Evolutionary conservation across 2,797 vertebrate species (phyloP).

Genomic region (Poeciliopsis infans): DNA sequence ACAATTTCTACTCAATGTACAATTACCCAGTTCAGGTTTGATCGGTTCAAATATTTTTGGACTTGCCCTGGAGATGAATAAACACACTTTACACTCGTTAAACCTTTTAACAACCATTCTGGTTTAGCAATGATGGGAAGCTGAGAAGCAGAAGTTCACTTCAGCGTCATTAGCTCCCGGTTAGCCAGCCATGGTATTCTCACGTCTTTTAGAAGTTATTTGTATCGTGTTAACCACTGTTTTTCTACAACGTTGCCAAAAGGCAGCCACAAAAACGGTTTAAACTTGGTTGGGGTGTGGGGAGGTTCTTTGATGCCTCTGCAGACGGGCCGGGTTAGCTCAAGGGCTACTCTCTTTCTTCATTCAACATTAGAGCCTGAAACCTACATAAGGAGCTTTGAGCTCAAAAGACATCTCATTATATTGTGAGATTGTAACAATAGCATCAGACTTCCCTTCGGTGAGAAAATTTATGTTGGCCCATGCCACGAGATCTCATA

Average conservation of each 20-base stretch:
- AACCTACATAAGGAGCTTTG: background rate
- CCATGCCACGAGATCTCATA: slow-evolving; percentile 13
- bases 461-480: background rate
- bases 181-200: background rate
- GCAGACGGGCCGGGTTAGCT: background rate
- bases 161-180: background rate
- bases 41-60: background rate
- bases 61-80: background rate
- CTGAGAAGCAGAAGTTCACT: background rate
- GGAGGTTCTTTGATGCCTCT: background rate
- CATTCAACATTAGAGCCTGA: background rate
- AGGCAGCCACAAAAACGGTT: background rate
- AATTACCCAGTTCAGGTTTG: background rate
- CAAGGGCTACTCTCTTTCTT: background rate
- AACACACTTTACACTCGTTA: background rate
- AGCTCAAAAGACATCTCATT: background rate
- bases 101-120: background rate
- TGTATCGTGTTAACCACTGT: background rate
- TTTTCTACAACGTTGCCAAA: background rate
- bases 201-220: background rate
- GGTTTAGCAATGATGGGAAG: background rate
- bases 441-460: background rate
- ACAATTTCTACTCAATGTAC: background rate
- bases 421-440: background rate
- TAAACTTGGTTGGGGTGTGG: background rate